Evolutionary conservation across 2,888 invertebrate genomes (phyloP), one percentile per base, ranked within the genome.

Genomic region (Anorthoa munda): DNA sequence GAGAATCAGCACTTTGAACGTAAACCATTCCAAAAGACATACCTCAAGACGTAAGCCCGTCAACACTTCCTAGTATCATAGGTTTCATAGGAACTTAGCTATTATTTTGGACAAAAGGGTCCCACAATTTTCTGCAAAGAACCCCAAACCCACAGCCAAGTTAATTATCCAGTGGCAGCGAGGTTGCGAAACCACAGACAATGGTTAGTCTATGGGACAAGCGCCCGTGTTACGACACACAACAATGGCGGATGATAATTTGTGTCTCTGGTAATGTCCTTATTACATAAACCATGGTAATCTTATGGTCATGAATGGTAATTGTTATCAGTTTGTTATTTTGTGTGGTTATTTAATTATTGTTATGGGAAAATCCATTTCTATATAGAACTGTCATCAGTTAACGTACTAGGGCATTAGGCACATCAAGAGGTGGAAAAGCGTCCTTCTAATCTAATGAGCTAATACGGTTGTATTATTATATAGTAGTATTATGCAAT

Each of bases 131-230:
- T 3, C 1, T 48, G 11, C 0, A 70, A 46, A 48, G 72, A 70
- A 75, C 80, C 77, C 84, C 46, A 79, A 87, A 82, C 21, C 50
- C 11, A 55, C 58, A 67, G 72, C 48, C 59, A 79, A 77, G 76
- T 82, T 86, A 86, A 87, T 86, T 82, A 87, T 77, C 77, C 73
- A 77, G 79, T 81, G 56, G 84, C 78, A 84, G 79, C 78, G 82
- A 80, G 84, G 83, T 88, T 87, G 86, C 78, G 81, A 83, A 87
- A 88, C 83, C 82, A 81, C 77, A 88, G 83, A 89, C 89, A 89
- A 89, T 89, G 82, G 80, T 48, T 48, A 61, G 87, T 83, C 84
- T 86, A 89, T 87, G 89, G 87, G 88, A 89, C 89, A 89, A 72
- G 86, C 80, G 79, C 85, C 79, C 83, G 79, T 74, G 79, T 89